These are phyloP conservation scores for Neodiprion fabricii DNA, from an alignment of 1,140 invertebrate species.

Conservation along the genomic window DNA sequence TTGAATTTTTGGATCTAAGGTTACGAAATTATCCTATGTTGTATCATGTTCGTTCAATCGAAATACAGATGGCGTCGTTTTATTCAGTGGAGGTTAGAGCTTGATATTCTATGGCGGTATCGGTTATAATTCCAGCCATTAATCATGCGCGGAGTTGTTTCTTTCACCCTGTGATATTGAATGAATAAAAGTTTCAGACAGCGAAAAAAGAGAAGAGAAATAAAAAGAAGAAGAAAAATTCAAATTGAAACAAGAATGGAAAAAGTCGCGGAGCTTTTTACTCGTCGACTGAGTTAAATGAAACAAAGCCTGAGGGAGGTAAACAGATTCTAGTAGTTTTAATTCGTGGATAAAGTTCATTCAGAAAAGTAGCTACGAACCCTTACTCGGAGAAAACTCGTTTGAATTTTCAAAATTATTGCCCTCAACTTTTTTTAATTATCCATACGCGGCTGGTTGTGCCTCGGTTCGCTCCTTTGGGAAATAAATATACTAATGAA, in stretches of 20 bases:
- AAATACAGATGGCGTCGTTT: too few species aligned
- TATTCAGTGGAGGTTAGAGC: too few species aligned
- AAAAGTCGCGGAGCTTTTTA: constrained; percentile 2
- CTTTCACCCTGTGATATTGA: neutral
- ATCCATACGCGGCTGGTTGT: too few species aligned
- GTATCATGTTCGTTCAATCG: too few species aligned
- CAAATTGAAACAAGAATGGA: neutral
- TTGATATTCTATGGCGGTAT: too few species aligned
- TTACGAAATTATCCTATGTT: too few species aligned
- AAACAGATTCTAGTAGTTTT: neutral
- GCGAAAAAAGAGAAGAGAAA: too few species aligned
- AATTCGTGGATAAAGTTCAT: neutral
- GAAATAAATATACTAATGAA: constrained; percentile 22
- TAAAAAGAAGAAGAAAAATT: too few species aligned
- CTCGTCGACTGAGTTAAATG: neutral
- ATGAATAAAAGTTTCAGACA: too few species aligned
- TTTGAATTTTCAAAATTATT: neutral
- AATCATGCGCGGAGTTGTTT: neutral
- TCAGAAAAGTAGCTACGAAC: neutral
- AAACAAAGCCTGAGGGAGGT: constrained; percentile 2
- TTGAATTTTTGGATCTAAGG: too few species aligned
- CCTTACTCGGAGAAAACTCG: neutral
- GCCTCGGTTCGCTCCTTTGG: neutral
- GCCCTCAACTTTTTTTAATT: neutral
- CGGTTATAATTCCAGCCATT: neutral